These are phyloP conservation scores for Acrocephalus arundinaceus DNA, from an alignment of 2,113 vertebrate species.

Conservation along the genomic window DNA sequence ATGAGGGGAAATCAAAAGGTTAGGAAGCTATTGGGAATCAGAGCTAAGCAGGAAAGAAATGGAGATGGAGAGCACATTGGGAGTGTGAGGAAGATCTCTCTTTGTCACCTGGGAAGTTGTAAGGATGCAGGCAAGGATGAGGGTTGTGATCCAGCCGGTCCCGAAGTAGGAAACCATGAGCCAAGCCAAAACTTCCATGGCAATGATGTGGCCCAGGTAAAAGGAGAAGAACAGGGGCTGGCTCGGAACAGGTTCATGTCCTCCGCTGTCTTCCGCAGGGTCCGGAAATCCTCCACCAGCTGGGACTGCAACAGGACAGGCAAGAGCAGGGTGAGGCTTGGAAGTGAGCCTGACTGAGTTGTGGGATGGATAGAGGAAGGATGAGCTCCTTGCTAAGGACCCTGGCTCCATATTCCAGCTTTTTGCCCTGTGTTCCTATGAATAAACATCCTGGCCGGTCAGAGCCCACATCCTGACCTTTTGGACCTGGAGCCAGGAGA, in stretches of 20 bases:
- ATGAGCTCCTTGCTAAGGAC: background rate
- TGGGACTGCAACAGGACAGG: slow-evolving; percentile 68
- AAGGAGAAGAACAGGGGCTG: slow-evolving; percentile 86
- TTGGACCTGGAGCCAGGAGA: background rate
- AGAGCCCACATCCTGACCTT: background rate
- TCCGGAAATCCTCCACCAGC: slow-evolving; percentile 85
- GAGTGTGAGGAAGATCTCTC: background rate
- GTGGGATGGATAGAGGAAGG: background rate
- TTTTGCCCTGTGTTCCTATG: background rate
- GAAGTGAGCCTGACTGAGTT: background rate
- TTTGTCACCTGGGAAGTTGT: slow-evolving; percentile 84
- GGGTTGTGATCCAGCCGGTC: slow-evolving; percentile 83
- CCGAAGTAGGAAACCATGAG: slow-evolving; percentile 80
- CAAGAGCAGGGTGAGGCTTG: background rate
- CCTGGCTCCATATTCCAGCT: background rate
- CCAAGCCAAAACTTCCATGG: slow-evolving; percentile 84
- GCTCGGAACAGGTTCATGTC: slow-evolving; percentile 81
- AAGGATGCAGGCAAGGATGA: slow-evolving; percentile 79
- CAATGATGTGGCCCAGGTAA: slow-evolving; percentile 84
- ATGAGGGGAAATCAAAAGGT: background rate
- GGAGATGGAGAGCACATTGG: background rate
- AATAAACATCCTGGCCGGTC: background rate
- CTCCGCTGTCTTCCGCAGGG: slow-evolving; percentile 77
- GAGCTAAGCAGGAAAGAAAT: background rate
- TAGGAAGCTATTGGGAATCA: background rate